Evolutionary conservation across 1,140 invertebrate genomes (phyloP), one percentile per base, ranked within the genome.

Genomic region (Drosophila oshimai): DNA sequence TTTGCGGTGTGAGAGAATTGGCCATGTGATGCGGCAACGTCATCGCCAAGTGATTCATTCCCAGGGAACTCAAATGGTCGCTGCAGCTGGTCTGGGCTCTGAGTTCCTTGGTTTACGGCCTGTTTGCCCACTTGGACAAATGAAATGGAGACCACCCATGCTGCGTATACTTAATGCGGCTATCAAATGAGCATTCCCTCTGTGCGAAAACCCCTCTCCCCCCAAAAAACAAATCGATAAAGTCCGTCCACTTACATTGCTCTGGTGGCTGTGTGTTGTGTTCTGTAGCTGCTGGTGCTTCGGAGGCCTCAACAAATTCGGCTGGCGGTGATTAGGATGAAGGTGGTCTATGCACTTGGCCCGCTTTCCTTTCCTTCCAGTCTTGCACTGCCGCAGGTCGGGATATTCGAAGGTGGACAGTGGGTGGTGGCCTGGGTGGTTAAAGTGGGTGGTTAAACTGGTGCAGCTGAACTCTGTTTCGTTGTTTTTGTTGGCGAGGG

Each of bases 401-500:
- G 42, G 70, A 44, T 29, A n/a, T n/a, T n/a, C n/a, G 31, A 50
- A 15, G 37, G 42, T 33, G 33, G 49, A 44, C 42, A 55, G 42
- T 31, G 29, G 12, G 53, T 44, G 15, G 33, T 47, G 6, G 13
- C 41, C 17, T 45, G 13, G 55, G 51, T 57, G 28, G 37, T 71
- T 74, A 13, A n/a, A n/a, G 47, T 17, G 39, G 49, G 54, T 28
- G 24, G 53, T n/a, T n/a, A n/a, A n/a, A n/a, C n/a, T 47, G 74
- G 71, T 86, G 80, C 81, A 87, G 81, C 76, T 65, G 53, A 86
- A 86, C 74, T 74, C 54, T 60, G 31, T 46, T 84, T 87, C 81
- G 81, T 87, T 87, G 81, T 87, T 88, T 87, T 77, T 77, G 83
- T 81, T 87, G 51, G 73, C 51, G 72, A 73, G 73, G 74, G 50